Conservation (phyloP, 2,888 invertebrate genomes). For the Nomada goodeniana region DNA sequence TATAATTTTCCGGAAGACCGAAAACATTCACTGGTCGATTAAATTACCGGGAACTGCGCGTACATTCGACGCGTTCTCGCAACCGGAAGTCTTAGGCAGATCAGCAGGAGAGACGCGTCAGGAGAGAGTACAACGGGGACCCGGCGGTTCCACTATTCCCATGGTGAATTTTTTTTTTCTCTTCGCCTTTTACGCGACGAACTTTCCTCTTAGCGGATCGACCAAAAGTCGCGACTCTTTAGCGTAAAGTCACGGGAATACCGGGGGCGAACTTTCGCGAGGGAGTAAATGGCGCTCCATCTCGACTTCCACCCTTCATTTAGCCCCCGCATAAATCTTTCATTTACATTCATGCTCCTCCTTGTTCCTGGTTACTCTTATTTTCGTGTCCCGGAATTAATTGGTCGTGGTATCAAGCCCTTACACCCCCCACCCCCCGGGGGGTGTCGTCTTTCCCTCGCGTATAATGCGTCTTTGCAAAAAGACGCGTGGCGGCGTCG, state of each 20-base stretch:
- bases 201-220: constrained; percentile 70
- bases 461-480: not conserved
- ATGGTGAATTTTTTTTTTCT: constrained; percentile 30
- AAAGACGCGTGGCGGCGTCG: not conserved
- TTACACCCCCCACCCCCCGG: too few relatives aligned
- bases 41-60: too few relatives aligned
- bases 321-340: constrained; percentile 66
- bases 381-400: constrained; percentile 53
- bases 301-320: constrained; percentile 62
- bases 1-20: too few relatives aligned
- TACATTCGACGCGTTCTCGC: not conserved
- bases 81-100: not conserved
- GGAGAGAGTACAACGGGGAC: not conserved
- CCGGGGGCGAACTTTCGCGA: constrained; percentile 58
- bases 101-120: not conserved
- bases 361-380: constrained; percentile 36
- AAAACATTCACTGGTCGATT: too few relatives aligned
- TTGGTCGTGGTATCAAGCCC: constrained; percentile 57
- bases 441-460: not conserved
- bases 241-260: constrained; percentile 47
- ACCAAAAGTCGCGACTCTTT: constrained; percentile 56
- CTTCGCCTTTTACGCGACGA: constrained; percentile 21
- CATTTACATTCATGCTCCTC: constrained; percentile 59
- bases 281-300: constrained; percentile 68
- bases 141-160: not conserved